Conservation (phyloP, 2,888 invertebrate genomes). For the Sepioteuthis lessoniana region DNA sequence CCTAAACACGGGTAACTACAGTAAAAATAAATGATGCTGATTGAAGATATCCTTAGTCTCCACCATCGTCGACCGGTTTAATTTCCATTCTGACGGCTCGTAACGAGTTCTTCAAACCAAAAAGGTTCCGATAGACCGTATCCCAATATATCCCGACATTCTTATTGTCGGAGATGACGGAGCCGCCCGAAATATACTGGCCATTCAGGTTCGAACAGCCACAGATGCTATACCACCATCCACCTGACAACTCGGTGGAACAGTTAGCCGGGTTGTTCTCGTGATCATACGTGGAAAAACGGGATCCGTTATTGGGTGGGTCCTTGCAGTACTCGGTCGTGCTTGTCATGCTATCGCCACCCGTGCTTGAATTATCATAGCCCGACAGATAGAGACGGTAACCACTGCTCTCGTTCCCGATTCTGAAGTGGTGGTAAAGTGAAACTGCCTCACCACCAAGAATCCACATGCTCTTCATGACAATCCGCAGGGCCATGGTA, state of each 20-base stretch:
- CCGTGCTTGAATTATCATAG: constrained; percentile 39
- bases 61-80: constrained; percentile 37
- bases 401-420: constrained; percentile 34
- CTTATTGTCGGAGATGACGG: constrained; percentile 35
- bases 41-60: background rate
- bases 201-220: constrained; percentile 45
- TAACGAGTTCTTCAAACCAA: constrained; percentile 41
- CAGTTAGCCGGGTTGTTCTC: constrained; percentile 34
- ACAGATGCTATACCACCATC: constrained; percentile 47
- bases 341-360: constrained; percentile 39
- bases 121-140: background rate
- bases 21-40: background rate
- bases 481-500: background rate
- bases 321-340: constrained; percentile 38
- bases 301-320: background rate
- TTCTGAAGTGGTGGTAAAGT: background rate
- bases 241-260: constrained; percentile 24
- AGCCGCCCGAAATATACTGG: constrained; percentile 35
- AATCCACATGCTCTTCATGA: constrained; percentile 44
- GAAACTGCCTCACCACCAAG: constrained; percentile 37
- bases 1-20: too few species aligned
- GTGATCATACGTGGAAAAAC: background rate
- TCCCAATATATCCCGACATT: constrained; percentile 48
- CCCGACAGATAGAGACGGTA: background rate
- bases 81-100: constrained; percentile 41